Evolutionary conservation across 2,888 invertebrate species (phyloP).

Genomic region (Ochropleura leucogaster): DNA sequence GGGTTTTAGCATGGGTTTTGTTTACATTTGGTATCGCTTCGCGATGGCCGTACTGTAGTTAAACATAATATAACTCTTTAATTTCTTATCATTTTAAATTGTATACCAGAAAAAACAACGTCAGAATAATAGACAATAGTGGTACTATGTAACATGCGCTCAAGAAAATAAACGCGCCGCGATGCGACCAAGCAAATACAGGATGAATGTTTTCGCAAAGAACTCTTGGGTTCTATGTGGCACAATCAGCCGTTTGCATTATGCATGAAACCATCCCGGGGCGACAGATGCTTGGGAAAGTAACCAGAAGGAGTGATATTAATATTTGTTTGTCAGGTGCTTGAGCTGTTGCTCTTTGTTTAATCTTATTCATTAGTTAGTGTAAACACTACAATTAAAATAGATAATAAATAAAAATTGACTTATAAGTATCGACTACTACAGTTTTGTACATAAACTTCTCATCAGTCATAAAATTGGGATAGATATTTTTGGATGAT

Average conservation of each 20-base stretch:
- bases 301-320: conserved; percentile 76
- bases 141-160: conserved; percentile 65
- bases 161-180: conserved; percentile 66
- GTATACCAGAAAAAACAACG: conserved; percentile 24
- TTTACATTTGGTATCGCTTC: no score
- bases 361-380: conserved; percentile 34
- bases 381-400: not conserved
- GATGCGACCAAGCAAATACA: conserved; percentile 75
- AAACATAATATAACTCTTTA: not conserved
- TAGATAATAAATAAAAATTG: not conserved
- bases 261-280: conserved; percentile 86
- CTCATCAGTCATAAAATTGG: no score
- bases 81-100: conserved; percentile 2
- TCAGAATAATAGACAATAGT: conserved; percentile 62
- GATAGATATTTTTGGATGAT: no score
- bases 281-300: conserved; percentile 81
- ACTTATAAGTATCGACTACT: no score
- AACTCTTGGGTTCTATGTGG: conserved; percentile 79
- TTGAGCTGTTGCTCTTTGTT: conserved; percentile 68
- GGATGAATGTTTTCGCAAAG: conserved; percentile 83
- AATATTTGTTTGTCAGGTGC: conserved; percentile 82
- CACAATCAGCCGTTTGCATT: conserved; percentile 88
- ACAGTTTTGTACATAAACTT: no score
- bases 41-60: no score
- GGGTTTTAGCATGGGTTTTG: no score